Evolutionary conservation across 2,113 vertebrate genomes (phyloP), one percentile per base, ranked within the genome.

Genomic region (Eira barbara): DNA sequence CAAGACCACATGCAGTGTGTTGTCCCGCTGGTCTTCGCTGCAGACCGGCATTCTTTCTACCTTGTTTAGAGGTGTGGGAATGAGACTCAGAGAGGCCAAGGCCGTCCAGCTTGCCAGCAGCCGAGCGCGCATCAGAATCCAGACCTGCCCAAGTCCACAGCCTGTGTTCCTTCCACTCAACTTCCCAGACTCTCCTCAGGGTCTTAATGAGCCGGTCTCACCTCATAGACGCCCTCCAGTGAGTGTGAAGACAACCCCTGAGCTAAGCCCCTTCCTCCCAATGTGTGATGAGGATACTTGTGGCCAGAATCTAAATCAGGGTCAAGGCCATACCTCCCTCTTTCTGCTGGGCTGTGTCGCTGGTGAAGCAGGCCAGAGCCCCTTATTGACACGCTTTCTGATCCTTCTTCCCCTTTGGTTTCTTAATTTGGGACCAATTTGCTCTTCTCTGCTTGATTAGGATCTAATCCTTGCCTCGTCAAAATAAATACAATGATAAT

Each of bases 381-480:
- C n/a, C 14, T 45, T 71, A 34, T 1, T 27, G 81, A 91, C 4
- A 3, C 2, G 4, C 29, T 86, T 91, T 65, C 79, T 11, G 67
- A 79, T 79, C 87, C 31, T 71, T 71, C 92, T 84, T 93, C 49
- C 17, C 47, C 63, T 71, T 71, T 25, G 5, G 12, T 34, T 81
- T 89, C 94, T 78, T 85, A 97, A 95, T 94, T 83, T 95, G 88
- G 89, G 74, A 83, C 97, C 91, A 63, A 94, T 94, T 93, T 96
- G 55, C 42, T 94, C 31, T 63, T 95, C 49, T 95, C 47, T 93
- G 67, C 67, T 96, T 91, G 63, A 84, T 93, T 95, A 89, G 65
- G 79, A 80, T 73, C 84, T 83, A 94, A 94, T 55, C 42, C 47
- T 90, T 31, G 34, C 55, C 42, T 85, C 42, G 47, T 94, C 89